phyloP scores from a whole-genome alignment of 2,113 vertebrate species.

The Tragelaphus buxtoni region DNA sequence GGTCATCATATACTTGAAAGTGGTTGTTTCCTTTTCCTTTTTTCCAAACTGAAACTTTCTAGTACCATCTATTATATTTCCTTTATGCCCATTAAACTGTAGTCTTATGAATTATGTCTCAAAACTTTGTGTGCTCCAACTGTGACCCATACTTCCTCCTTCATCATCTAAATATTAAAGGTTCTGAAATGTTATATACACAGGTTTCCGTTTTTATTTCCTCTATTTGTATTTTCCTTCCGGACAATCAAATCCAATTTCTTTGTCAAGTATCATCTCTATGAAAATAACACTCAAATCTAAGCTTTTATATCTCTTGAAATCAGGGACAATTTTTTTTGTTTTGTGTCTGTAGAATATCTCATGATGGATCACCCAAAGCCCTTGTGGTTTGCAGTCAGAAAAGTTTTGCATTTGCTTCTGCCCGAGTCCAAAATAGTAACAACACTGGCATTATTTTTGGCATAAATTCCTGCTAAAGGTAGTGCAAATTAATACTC shows the following conservation, averaged over 20 bases:
- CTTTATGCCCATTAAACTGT: not conserved
- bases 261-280: not conserved
- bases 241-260: not conserved
- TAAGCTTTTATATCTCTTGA: not conserved
- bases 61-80: not conserved
- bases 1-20: not conserved
- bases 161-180: not conserved
- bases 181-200: not conserved
- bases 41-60: not conserved
- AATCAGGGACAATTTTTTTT: not conserved
- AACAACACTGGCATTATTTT: not conserved
- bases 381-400: not conserved
- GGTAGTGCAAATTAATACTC: not conserved
- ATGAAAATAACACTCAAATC: not conserved
- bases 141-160: not conserved
- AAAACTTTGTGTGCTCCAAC: not conserved
- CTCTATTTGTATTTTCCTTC: not conserved
- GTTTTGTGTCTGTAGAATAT: not conserved
- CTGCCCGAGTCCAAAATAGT: not conserved
- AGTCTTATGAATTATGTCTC: not conserved
- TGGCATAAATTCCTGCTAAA: not conserved
- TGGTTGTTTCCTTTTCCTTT: not conserved
- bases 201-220: not conserved
- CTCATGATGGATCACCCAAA: not conserved
- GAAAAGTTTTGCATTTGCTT: not conserved